phyloP scores from a whole-genome alignment of 2,797 vertebrate species.

The Enteromius unitaeniatus region DNA sequence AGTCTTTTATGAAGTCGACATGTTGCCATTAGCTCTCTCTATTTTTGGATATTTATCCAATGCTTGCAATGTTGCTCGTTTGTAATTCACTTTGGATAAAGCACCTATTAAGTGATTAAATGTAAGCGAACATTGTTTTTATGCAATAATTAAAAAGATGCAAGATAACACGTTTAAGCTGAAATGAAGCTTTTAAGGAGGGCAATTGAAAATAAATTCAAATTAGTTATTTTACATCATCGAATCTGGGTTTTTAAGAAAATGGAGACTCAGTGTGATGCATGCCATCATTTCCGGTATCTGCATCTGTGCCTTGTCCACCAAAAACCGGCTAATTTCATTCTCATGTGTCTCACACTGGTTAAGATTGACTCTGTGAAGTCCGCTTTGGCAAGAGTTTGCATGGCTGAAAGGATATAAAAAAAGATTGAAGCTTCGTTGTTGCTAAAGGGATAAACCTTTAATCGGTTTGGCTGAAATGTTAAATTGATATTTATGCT shows the following conservation, averaged over 20 bases:
- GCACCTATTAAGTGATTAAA: not conserved
- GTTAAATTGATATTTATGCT: not conserved
- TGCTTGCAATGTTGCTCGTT: not conserved
- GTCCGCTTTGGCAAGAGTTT: conserved; percentile 46
- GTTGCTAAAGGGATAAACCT: conserved; percentile 3
- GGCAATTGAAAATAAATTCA: not conserved
- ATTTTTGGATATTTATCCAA: not conserved
- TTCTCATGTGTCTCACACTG: conserved; percentile 31
- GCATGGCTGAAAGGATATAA: conserved; percentile 27
- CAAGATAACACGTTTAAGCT: not conserved
- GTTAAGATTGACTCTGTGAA: conserved; percentile 25
- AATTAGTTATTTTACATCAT: conserved; percentile 6
- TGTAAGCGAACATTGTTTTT: not conserved
- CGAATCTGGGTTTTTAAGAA: conserved; percentile 9
- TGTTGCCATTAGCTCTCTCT: not conserved
- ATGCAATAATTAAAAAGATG: not conserved
- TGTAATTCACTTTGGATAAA: not conserved
- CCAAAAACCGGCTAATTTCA: too few species aligned
- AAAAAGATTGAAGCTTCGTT: conserved; percentile 41
- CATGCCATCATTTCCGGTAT: conserved; percentile 12
- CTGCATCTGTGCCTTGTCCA: not conserved
- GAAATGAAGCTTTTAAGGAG: not conserved
- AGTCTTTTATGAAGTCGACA: not conserved
- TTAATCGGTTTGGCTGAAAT: not conserved
- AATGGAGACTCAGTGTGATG: not conserved